phyloP scores from a whole-genome alignment of 1,140 invertebrate species.

The Oryctes rhinoceros region DNA sequence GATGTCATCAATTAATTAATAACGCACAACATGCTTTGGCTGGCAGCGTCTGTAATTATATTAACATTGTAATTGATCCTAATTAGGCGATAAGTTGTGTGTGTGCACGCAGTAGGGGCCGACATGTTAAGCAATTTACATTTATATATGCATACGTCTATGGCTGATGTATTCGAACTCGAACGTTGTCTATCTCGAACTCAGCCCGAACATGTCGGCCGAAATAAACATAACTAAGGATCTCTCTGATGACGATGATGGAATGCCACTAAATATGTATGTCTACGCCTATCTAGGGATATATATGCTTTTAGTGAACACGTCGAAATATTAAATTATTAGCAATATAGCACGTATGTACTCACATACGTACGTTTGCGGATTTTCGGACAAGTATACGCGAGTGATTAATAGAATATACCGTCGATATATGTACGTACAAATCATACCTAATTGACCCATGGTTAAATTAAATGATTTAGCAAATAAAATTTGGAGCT shows the following conservation, averaged over 20 bases:
- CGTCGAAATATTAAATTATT: background rate
- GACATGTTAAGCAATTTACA: slow-evolving; percentile 26
- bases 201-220: background rate
- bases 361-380: background rate
- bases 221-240: background rate
- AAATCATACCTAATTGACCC: too few relatives aligned
- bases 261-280: background rate
- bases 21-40: slow-evolving; percentile 42
- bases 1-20: slow-evolving; percentile 44
- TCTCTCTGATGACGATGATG: slow-evolving; percentile 12
- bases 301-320: background rate
- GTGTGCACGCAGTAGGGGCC: slow-evolving; percentile 7
- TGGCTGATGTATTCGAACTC: background rate
- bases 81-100: slow-evolving; percentile 41
- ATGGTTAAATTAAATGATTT: too few relatives aligned
- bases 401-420: too few relatives aligned
- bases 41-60: slow-evolving; percentile 42
- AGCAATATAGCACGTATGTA: background rate
- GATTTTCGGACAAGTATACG: too few relatives aligned
- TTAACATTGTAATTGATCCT: slow-evolving; percentile 43
- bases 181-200: background rate
- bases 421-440: too few relatives aligned
- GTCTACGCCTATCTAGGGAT: background rate
- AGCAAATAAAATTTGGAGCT: too few relatives aligned
- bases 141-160: slow-evolving; percentile 9